These are phyloP conservation scores for Barnardius zonarius DNA, from an alignment of 2,113 vertebrate species.

Conservation along the genomic window DNA sequence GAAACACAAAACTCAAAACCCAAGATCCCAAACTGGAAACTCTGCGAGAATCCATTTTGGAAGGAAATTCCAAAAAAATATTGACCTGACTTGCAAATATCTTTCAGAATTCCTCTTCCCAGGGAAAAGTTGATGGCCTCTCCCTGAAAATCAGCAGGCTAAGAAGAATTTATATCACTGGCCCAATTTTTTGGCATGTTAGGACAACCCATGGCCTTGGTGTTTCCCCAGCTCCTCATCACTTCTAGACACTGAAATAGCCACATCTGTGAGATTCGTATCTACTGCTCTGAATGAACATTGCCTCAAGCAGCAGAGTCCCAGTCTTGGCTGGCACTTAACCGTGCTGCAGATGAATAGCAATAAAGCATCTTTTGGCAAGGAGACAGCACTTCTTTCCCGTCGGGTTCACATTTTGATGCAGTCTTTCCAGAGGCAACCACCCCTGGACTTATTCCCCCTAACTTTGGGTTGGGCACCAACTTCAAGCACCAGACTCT, in stretches of 20 bases:
- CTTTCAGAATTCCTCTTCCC: background rate
- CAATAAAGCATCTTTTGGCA: background rate
- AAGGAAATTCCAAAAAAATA: background rate
- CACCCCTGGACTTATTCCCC: background rate
- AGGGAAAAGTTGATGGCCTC: background rate
- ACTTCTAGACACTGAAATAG: background rate
- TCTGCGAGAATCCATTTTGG: background rate
- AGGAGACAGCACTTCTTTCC: background rate
- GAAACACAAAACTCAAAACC: background rate
- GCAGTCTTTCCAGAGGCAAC: background rate
- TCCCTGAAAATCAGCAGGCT: background rate
- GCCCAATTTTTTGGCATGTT: background rate
- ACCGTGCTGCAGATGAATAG: background rate
- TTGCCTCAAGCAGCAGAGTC: background rate
- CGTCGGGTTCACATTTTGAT: background rate
- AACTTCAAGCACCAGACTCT: background rate
- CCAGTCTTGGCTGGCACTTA: background rate
- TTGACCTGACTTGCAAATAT: background rate
- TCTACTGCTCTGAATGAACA: background rate
- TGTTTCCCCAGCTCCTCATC: background rate
- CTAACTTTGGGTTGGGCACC: background rate
- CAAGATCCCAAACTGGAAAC: background rate
- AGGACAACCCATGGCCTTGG: background rate
- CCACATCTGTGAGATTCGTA: background rate
- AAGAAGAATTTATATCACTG: background rate